phyloP scores from a whole-genome alignment of 35 echinoderm and acorn worm species.

The Apostichopus japonicus region DNA sequence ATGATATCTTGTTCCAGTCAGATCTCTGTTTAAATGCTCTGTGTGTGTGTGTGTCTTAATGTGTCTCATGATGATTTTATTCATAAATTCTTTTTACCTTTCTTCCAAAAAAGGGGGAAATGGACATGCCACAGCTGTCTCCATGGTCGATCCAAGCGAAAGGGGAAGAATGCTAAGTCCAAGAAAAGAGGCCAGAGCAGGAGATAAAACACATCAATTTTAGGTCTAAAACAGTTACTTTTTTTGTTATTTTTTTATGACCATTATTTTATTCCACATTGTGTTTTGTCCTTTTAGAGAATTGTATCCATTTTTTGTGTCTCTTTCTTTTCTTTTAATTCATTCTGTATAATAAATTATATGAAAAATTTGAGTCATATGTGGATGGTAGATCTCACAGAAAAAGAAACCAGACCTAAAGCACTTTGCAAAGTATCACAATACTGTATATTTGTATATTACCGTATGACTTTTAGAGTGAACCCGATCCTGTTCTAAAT shows the following conservation, averaged over 20 bases:
- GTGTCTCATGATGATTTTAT: no score
- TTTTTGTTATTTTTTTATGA: background rate
- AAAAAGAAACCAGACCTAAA: no score
- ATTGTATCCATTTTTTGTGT: background rate
- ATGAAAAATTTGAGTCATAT: no score
- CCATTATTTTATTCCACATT: background rate
- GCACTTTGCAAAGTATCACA: no score
- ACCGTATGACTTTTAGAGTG: no score
- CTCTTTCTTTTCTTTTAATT: no score
- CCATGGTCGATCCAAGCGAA: background rate
- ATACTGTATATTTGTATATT: no score
- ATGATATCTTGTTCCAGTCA: background rate
- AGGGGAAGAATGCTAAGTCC: background rate
- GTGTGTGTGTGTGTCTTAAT: background rate
- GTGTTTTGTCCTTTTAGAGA: background rate
- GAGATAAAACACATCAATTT: background rate
- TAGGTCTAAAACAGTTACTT: background rate
- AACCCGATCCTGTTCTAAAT: no score
- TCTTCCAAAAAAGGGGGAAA: conserved; percentile 28
- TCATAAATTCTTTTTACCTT: background rate
- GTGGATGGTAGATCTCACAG: no score
- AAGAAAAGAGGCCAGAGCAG: background rate
- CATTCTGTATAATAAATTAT: no score
- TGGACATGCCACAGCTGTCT: conserved; percentile 43
- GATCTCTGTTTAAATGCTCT: background rate